These are phyloP conservation scores for Labeo catla DNA, from an alignment of 2,113 vertebrate genomes.

Conservation along the genomic window DNA sequence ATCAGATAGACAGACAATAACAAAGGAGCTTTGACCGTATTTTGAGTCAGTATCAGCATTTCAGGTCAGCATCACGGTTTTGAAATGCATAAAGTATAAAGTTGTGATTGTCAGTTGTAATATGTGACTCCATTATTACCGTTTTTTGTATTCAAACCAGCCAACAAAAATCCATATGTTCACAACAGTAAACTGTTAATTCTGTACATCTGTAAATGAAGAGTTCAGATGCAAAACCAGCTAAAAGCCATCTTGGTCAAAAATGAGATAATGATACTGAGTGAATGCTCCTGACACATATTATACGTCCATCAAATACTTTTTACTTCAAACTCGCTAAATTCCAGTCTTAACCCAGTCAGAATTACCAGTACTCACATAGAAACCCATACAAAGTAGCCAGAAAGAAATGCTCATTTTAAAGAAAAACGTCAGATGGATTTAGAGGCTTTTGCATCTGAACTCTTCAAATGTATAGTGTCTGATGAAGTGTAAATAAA, in stretches of 20 bases:
- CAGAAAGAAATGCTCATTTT: no score
- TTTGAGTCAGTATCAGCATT: background rate
- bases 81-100: slow-evolving; percentile 9
- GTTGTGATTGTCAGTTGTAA: slow-evolving; percentile 6
- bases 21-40: background rate
- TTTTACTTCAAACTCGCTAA: no score
- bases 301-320: no score
- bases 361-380: no score
- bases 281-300: no score
- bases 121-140: background rate
- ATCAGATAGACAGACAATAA: background rate
- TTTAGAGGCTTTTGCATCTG: no score
- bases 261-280: no score
- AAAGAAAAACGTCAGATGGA: no score
- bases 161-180: background rate
- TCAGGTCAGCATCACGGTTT: background rate
- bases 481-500: background rate
- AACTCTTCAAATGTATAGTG: background rate
- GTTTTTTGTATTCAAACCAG: background rate
- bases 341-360: no score
- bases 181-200: background rate
- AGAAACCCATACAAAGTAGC: no score
- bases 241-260: no score
- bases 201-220: background rate
- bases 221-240: no score